Percentiles rank a stretch among this genome's conserved stretches.
Conservation (phyloP, 2,888 invertebrate species). For the Cepaea hortensis region DNA sequence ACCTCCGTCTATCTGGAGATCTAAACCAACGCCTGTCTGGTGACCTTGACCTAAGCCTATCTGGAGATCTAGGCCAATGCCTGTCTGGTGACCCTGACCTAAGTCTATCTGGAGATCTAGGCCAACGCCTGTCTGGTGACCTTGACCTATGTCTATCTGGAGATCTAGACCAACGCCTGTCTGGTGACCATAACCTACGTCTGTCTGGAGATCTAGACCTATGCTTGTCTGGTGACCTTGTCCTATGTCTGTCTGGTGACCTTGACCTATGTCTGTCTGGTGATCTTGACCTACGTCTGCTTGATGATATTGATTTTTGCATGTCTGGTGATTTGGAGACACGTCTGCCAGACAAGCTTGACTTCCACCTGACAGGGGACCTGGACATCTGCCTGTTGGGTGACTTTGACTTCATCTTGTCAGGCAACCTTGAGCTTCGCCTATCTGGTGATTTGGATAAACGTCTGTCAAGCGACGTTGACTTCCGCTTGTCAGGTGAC, state of each 20-base stretch:
- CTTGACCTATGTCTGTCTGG: not conserved
- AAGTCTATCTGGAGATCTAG: not conserved
- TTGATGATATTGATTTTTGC: no score
- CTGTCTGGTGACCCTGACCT: not conserved
- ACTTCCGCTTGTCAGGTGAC: not conserved
- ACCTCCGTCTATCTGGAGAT: not conserved
- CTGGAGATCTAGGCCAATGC: not conserved
- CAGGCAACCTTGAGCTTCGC: slow-evolving; percentile 17
- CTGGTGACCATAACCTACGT: not conserved
- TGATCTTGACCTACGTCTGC: no score
- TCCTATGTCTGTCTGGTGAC: not conserved
- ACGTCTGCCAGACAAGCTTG: no score
- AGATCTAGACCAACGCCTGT: not conserved
- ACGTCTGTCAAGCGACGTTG: not conserved
- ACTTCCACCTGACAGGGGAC: no score
- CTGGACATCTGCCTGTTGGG: no score
- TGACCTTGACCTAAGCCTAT: not conserved
- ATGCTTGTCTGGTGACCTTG: not conserved
- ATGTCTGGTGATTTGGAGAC: no score
- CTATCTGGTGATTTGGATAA: not conserved
- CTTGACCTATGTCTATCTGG: not conserved
- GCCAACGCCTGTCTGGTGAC: not conserved
- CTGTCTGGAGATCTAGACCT: slow-evolving; percentile 1
- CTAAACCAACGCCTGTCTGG: not conserved
- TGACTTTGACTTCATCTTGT: not conserved